Evolutionary conservation across 23 tunicate species (phyloP).

Genomic region (Halocynthia roretzi): DNA sequence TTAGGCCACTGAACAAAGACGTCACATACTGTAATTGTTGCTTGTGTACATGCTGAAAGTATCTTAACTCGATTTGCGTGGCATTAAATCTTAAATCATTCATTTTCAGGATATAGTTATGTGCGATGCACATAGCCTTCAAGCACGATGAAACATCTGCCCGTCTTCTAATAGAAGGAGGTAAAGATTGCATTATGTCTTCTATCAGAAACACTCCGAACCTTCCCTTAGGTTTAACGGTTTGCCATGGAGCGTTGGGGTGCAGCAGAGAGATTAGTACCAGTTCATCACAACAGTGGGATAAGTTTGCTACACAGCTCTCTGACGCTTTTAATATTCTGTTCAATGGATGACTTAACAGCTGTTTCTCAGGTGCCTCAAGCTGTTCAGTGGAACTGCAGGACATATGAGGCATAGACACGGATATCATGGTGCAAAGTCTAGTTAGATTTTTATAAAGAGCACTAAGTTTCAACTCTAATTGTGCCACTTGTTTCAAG

Average conservation of each 20-base stretch:
- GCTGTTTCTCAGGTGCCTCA: constrained; percentile 9
- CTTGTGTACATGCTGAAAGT: constrained; percentile 6
- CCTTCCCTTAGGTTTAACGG: constrained; percentile 21
- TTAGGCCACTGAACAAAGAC: constrained; percentile 20
- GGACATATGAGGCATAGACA: neutral
- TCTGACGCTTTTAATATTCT: constrained; percentile 6
- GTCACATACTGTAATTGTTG: constrained; percentile 37
- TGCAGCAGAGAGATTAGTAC: constrained; percentile 62
- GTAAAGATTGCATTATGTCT: constrained; percentile 18
- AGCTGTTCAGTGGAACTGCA: neutral
- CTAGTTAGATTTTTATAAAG: constrained; percentile 22
- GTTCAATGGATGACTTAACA: constrained; percentile 27
- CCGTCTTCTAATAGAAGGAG: constrained; percentile 15
- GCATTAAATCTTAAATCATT: constrained; percentile 30
- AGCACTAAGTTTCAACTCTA: constrained; percentile 38
- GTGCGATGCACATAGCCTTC: constrained; percentile 45
- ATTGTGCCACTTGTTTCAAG: constrained; percentile 44
- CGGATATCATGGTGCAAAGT: constrained; percentile 9
- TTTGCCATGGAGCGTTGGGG: constrained; percentile 87
- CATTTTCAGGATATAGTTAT: constrained; percentile 44
- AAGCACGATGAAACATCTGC: constrained; percentile 22
- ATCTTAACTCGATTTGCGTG: constrained; percentile 18
- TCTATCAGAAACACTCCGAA: constrained; percentile 44
- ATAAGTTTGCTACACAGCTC: constrained; percentile 28
- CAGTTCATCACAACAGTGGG: constrained; percentile 62